Evolutionary conservation across 2,797 vertebrate species (phyloP).

Genomic region (Crenichthys baileyi): DNA sequence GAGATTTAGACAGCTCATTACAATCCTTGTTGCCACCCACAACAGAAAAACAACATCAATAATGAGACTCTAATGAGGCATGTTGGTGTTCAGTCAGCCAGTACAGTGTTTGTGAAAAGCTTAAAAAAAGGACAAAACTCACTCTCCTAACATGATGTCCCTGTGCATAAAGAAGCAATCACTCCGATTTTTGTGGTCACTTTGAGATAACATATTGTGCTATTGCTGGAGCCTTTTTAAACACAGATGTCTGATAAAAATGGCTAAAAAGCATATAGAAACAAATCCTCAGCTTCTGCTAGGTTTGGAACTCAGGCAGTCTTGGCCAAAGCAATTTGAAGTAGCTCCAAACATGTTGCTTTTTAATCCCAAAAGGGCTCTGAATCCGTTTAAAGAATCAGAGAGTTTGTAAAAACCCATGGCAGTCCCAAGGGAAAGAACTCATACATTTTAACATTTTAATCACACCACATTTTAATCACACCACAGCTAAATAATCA

Average conservation of each 20-base stretch:
- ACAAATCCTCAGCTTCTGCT: slow-evolving; percentile 25
- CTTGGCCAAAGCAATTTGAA: slow-evolving; percentile 62
- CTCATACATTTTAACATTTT: no score
- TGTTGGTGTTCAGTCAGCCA: slow-evolving; percentile 59
- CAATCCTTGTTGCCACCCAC: slow-evolving; percentile 61
- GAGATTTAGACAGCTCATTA: slow-evolving; percentile 68
- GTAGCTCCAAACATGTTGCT: slow-evolving; percentile 61
- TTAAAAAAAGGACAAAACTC: slow-evolving; percentile 20
- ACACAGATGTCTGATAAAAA: slow-evolving; percentile 20
- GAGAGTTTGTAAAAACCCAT: slow-evolving; percentile 36
- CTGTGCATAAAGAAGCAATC: slow-evolving; percentile 25
- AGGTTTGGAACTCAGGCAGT: slow-evolving; percentile 13
- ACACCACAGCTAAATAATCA: slow-evolving; percentile 17
- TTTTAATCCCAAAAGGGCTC: slow-evolving; percentile 47
- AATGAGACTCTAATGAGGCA: slow-evolving; percentile 72
- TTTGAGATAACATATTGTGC: slow-evolving; percentile 30
- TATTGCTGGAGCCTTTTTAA: slow-evolving; percentile 25
- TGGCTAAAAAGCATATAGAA: slow-evolving; percentile 45
- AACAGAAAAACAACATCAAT: slow-evolving; percentile 65
- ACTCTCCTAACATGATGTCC: slow-evolving; percentile 35
- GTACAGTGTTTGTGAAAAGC: slow-evolving; percentile 36
- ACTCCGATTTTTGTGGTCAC: slow-evolving; percentile 15
- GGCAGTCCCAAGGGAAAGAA: slow-evolving; percentile 26
- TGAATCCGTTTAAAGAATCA: slow-evolving; percentile 44
- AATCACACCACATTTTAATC: slow-evolving; percentile 59